phyloP scores from a whole-genome alignment of 1,140 invertebrate species.

The Dreissena rostriformis region DNA sequence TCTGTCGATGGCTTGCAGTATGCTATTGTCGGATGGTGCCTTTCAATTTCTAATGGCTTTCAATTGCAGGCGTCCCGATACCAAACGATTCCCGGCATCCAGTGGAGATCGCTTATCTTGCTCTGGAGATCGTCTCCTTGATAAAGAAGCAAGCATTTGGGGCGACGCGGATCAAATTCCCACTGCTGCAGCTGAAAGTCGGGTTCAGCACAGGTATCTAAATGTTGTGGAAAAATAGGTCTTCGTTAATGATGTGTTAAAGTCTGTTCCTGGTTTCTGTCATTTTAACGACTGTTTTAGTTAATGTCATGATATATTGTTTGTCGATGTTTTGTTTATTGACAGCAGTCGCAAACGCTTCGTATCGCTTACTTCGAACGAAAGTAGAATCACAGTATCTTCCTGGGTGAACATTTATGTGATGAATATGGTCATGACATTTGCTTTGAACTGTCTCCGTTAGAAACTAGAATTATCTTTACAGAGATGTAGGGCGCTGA shows the following conservation, averaged over 20 bases:
- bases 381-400: background rate
- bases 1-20: too few species aligned
- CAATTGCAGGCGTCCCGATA: constrained; percentile 20
- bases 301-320: background rate
- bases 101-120: constrained; percentile 37
- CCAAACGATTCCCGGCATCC: constrained; percentile 27
- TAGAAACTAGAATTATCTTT: too few species aligned
- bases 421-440: too few species aligned
- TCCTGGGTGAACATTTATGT: background rate
- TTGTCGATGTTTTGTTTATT: too few species aligned
- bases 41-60: too few species aligned
- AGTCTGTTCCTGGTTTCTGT: background rate
- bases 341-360: too few species aligned
- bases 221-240: background rate
- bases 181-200: constrained; percentile 21
- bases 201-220: constrained; percentile 28
- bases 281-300: background rate
- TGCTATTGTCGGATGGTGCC: too few species aligned
- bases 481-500: too few species aligned
- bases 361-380: background rate
- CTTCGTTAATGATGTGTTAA: background rate
- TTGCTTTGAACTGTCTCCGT: too few species aligned
- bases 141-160: background rate
- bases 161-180: constrained; percentile 2
- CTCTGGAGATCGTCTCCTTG: constrained; percentile 20